Base-by-base conservation (phyloP, 2,113 vertebrate species). In the Meriones unguiculatus region DNA sequence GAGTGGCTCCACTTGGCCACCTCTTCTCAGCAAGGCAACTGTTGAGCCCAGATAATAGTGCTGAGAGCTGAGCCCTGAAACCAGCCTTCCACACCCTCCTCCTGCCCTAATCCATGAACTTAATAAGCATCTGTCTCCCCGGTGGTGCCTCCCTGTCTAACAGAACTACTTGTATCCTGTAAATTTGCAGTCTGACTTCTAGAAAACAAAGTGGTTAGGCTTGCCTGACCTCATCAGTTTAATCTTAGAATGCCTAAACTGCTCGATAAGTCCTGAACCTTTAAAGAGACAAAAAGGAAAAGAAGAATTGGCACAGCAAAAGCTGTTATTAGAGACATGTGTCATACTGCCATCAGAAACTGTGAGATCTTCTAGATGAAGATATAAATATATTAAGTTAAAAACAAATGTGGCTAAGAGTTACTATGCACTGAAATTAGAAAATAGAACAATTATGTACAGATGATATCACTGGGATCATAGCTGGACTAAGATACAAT, bases 91-190 rank as follows among this genome's bases (percentile, higher is more conserved):
- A 92, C 96, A 96, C 41, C 20, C 95, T 88, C 91, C 86, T 87
- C 91, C 96, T 91, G 30, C 91, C 78, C 90, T 96, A 97, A 97
- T 97, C 96, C 96, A 86, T 38, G 97, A 97, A 93, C 73, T 89
- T 95, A 97, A 98, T 65, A 89, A 98, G 97, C 96, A 98, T 87
- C 59, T 95, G 91, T 94, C 89, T 98, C 96, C 89, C 62, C 18
- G 18, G 96, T 95, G 98, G 98, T 98, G 98, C 98, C 98, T 98
- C 88, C 17, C 91, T 98, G 98, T 98, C 98, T 98, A 96, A 97
- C 97, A 95, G 95, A 93, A 89, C 97, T 92, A 92, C 97, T 98
- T 92, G 95, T 69, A 96, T 69, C 91, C 84, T 95, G 81, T 97
- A 98, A 97, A 97, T 97, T 91, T 98, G 97, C 97, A 97, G 91